Evolutionary conservation across 2,888 invertebrate genomes (phyloP), one percentile per base, ranked within the genome.

Genomic region (Andricus curvator): DNA sequence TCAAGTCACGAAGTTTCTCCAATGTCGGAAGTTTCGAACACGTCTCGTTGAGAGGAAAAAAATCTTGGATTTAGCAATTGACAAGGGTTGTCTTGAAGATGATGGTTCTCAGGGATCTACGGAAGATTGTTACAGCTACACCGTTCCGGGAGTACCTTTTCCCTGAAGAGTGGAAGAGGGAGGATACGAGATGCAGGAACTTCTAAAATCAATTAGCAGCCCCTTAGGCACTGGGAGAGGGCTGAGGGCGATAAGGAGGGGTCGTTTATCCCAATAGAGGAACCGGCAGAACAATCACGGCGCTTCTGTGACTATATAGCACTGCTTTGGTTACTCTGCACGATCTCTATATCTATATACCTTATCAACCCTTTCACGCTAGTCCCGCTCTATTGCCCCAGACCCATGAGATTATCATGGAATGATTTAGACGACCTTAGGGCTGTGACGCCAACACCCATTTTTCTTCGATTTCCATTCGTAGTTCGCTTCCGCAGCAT

Each of bases 161-260:
- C 65, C 80, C 37, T 70, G 84, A 76, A 77, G 81, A 44, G 68
- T n/a, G 20, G 37, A 33, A 25, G 56, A 56, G 17, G 51, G 51
- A 33, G n/a, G 56, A 74, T 29, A 74, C 74, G 74, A 66, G 84
- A 82, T 84, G 85, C 84, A 87, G 89, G 85, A 91, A 92, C 91
- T 92, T 91, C 88, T 89, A 90, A 91, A 92, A 91, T 92, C 92
- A 92, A 92, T 92, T 91, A 92, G 91, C 91, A 92, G 89, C 88
- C 90, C 90, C 90, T 90, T 85, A 87, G 89, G 88, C 88, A 81
- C 79, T 83, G 84, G 77, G 81, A 79, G 83, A 85, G 85, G 85
- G 85, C 85, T 86, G 86, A 87, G 86, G 86, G 86, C 81, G 87
- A 88, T 87, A 88, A 88, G 88, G 79, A 87, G 88, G 86, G 86